Evolutionary conservation across 2,888 invertebrate species (phyloP), one percentile per base, ranked within the genome.

Genomic region (Nemotelus pantherinus): DNA sequence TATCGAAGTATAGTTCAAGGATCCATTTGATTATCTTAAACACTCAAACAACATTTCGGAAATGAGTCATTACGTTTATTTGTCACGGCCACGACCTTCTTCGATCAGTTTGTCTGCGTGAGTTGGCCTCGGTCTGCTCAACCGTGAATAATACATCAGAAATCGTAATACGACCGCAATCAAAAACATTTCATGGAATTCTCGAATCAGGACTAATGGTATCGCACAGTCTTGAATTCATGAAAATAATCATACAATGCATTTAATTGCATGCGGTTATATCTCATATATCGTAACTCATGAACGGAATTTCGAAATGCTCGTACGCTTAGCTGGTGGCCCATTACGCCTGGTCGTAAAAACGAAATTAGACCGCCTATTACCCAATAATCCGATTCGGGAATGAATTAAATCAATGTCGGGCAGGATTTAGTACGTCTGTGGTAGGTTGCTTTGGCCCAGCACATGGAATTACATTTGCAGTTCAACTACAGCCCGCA

Each of bases 351-450:
- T 3, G 6, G 44, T 47, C 72, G 60, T 72, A 72, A 72, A 72
- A 72, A 60, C 58, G 39, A 60, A 72, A 72, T 72, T 72, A 72
- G 72, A 60, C 5, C 47, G 58, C 48, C 58, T 39, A 72, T 72
- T 72, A 58, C 47, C 72, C 72, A 44, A 58, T 72, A 72, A 72
- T 72, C 41, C 58, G 9, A 7, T 50, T 43, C 39, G 72, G 58
- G 60, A 25, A 48, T 45, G 72, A 58, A 72, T 72, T 72, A 58
- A 72, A 72, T 72, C 72, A 72, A 72, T 72, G 72, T 58, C 60
- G 58, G 25, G 25, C 44, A 43, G 68, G 53, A 68, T 68, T 53
- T 68, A 68, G 68, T 53, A 39, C 41, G 68, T 50, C 50, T 68
- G 68, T 53, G 68, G 68, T 68, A 6, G 39, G 58, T 58, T 53